A percentile compares a stretch with the other conserved stretches of the same genome.
Conservation (phyloP, 2,113 vertebrate genomes). For the Pomatostomus ruficeps region DNA sequence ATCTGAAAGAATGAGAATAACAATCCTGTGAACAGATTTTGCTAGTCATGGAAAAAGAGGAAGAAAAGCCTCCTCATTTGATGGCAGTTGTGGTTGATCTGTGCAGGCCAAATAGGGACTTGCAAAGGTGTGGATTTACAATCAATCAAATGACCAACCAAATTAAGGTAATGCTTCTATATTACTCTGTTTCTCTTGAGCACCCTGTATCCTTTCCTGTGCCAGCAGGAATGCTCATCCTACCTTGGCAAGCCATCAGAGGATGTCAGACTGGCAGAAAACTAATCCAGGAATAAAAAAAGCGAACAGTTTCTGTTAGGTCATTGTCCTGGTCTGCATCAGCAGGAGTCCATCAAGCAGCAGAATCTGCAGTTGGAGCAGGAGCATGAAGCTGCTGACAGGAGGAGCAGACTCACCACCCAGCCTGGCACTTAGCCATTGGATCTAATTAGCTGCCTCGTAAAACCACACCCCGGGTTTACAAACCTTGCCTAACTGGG, state of each 20-base stretch:
- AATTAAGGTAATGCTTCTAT: neutral
- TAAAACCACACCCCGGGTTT: neutral
- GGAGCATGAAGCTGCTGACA: neutral
- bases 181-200: neutral
- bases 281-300: neutral
- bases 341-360: neutral
- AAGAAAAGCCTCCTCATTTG: neutral
- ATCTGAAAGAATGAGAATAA: neutral
- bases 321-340: neutral
- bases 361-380: neutral
- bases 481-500: neutral
- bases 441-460: neutral
- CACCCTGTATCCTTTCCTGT: neutral
- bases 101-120: neutral
- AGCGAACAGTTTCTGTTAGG: neutral
- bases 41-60: neutral
- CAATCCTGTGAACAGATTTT: neutral
- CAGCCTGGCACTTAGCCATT: neutral
- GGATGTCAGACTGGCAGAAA: neutral
- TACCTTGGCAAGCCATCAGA: slow-evolving; percentile 3
- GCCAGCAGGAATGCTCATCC: neutral
- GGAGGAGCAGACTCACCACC: neutral
- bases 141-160: neutral
- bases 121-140: neutral
- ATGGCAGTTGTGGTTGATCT: neutral